phyloP scores from a whole-genome alignment of 2,797 vertebrate genomes.

The Antrozous pallidus region DNA sequence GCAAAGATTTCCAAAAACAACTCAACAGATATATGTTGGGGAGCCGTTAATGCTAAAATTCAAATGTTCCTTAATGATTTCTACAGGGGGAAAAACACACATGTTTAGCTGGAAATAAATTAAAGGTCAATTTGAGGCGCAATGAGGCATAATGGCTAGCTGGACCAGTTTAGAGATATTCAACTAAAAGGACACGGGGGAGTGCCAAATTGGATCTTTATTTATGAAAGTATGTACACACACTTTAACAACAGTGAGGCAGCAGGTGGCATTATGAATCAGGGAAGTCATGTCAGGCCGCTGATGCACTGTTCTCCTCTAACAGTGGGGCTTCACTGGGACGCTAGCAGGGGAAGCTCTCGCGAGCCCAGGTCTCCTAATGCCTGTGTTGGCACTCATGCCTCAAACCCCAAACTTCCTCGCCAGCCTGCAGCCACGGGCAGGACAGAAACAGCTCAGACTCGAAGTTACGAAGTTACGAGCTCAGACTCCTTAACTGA shows the following conservation, averaged over 20 bases:
- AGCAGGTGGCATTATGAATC: neutral
- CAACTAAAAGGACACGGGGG: neutral
- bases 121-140: neutral
- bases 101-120: neutral
- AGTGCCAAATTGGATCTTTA: neutral
- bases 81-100: neutral
- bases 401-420: neutral
- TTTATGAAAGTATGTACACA: neutral
- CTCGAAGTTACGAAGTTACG: neutral
- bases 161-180: neutral
- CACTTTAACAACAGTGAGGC: neutral
- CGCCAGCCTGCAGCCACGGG: neutral
- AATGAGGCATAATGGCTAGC: neutral
- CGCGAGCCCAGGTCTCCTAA: neutral
- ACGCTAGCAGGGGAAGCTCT: neutral
- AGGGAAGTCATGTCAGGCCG: neutral
- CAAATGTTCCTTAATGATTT: neutral
- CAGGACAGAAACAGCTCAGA: neutral
- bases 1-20: neutral
- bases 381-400: too few relatives aligned
- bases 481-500: neutral
- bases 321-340: neutral
- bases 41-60: neutral
- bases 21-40: neutral
- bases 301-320: neutral